phyloP scores from a whole-genome alignment of 2,888 invertebrate genomes.

The Muschampia plurimacula region DNA sequence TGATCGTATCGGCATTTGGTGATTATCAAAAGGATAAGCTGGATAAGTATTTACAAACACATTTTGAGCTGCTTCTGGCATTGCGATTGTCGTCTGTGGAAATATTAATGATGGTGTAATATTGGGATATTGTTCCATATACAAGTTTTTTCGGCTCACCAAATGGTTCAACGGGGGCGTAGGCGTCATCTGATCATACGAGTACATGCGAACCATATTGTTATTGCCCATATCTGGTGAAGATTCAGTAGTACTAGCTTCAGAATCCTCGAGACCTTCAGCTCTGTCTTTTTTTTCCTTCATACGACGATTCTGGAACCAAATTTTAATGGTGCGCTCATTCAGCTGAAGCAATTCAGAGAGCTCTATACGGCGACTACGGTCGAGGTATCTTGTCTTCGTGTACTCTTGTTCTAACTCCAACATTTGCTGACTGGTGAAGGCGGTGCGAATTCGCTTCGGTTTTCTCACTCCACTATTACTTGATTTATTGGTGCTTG shows the following conservation, averaged over 20 bases:
- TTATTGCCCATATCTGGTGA: slow-evolving; percentile 52
- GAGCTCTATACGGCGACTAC: slow-evolving; percentile 90
- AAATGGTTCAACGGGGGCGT: slow-evolving; percentile 35
- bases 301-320: slow-evolving; percentile 94
- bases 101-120: slow-evolving; percentile 46
- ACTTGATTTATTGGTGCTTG: slow-evolving; percentile 46
- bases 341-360: slow-evolving; percentile 53
- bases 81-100: slow-evolving; percentile 39
- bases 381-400: slow-evolving; percentile 88
- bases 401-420: slow-evolving; percentile 91
- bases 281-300: slow-evolving; percentile 87
- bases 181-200: slow-evolving; percentile 39
- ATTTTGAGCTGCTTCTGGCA: slow-evolving; percentile 44
- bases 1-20: slow-evolving; percentile 43
- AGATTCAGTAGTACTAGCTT: slow-evolving; percentile 58
- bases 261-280: slow-evolving; percentile 60
- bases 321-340: slow-evolving; percentile 89
- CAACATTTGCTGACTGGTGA: slow-evolving; percentile 90
- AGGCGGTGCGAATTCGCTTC: slow-evolving; percentile 92
- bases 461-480: slow-evolving; percentile 58
- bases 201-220: slow-evolving; percentile 47
- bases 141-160: slow-evolving; percentile 52
- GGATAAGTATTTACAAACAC: slow-evolving; percentile 49
- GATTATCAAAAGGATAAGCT: slow-evolving; percentile 47
- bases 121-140: slow-evolving; percentile 55